Conservation (phyloP, 2,888 invertebrate genomes). For the Axea sp. region DNA sequence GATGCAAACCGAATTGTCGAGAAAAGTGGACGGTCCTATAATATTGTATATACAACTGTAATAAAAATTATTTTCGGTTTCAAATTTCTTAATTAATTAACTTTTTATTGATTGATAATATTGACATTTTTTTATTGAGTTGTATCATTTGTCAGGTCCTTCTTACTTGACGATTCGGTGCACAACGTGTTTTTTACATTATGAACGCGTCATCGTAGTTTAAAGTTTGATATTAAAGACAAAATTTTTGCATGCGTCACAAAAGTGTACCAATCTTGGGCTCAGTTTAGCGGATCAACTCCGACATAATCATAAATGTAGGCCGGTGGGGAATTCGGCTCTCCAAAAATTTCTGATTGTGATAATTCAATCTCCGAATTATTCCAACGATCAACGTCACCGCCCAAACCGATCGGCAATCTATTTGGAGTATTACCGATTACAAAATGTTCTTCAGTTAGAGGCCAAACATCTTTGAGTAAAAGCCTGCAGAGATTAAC, state of each 20-base stretch:
- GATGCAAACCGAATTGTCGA: slow-evolving; percentile 61
- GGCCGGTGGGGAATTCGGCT: slow-evolving; percentile 68
- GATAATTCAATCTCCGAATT: slow-evolving; percentile 70
- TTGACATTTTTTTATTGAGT: no score
- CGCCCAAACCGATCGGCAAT: slow-evolving; percentile 78
- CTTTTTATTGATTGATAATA: no score
- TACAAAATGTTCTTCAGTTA: slow-evolving; percentile 82
- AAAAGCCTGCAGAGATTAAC: slow-evolving; percentile 78
- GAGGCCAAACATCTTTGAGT: slow-evolving; percentile 82
- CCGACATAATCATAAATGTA: slow-evolving; percentile 78
- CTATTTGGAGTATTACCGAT: slow-evolving; percentile 79
- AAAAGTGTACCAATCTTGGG: slow-evolving; percentile 39
- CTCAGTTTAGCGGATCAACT: slow-evolving; percentile 77
- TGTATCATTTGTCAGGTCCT: slow-evolving; percentile 27
- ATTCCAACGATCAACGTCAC: slow-evolving; percentile 75
- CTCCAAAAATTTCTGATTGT: slow-evolving; percentile 70
- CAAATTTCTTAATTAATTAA: no score
- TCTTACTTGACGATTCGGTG: slow-evolving; percentile 56
- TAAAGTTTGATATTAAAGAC: slow-evolving; percentile 41
- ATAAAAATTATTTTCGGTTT: slow-evolving; percentile 9
- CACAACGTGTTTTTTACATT: slow-evolving; percentile 49
- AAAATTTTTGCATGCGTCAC: slow-evolving; percentile 47
- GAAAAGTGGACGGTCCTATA: slow-evolving; percentile 51
- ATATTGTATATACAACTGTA: slow-evolving; percentile 45
- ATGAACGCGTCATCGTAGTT: slow-evolving; percentile 43